These are phyloP conservation scores for Pheosia gnoma DNA, from an alignment of 2,888 invertebrate species.

Conservation along the genomic window DNA sequence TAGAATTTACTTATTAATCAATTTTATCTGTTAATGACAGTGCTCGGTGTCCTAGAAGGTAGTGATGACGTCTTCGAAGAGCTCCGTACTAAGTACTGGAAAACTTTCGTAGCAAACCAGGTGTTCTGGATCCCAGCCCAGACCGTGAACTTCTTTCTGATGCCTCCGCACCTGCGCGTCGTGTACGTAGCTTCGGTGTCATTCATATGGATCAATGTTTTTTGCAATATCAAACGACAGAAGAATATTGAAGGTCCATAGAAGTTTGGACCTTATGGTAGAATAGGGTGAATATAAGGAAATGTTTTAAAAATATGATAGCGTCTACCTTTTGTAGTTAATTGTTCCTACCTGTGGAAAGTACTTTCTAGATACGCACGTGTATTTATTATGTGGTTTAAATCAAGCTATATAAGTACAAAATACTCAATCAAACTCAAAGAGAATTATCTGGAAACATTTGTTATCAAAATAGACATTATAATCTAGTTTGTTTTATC, in stretches of 20 bases:
- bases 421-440: too few relatives aligned
- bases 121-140: conserved; percentile 94
- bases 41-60: conserved; percentile 90
- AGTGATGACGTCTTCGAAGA: conserved; percentile 88
- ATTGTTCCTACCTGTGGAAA: too few relatives aligned
- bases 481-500: neutral
- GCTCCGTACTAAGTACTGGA: conserved; percentile 87
- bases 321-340: too few relatives aligned
- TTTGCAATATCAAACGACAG: conserved; percentile 91
- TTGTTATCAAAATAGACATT: too few relatives aligned
- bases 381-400: too few relatives aligned
- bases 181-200: conserved; percentile 91
- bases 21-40: conserved; percentile 67
- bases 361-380: too few relatives aligned
- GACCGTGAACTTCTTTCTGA: conserved; percentile 89
- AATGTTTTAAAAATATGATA: too few relatives aligned
- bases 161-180: conserved; percentile 89
- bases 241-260: conserved; percentile 35
- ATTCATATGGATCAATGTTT: conserved; percentile 93
- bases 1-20: too few relatives aligned
- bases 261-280: neutral
- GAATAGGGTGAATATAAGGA: neutral
- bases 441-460: too few relatives aligned
- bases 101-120: conserved; percentile 90
- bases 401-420: too few relatives aligned